These are phyloP conservation scores for Megastigmus dorsalis DNA, from an alignment of 2,888 invertebrate genomes.

Conservation along the genomic window DNA sequence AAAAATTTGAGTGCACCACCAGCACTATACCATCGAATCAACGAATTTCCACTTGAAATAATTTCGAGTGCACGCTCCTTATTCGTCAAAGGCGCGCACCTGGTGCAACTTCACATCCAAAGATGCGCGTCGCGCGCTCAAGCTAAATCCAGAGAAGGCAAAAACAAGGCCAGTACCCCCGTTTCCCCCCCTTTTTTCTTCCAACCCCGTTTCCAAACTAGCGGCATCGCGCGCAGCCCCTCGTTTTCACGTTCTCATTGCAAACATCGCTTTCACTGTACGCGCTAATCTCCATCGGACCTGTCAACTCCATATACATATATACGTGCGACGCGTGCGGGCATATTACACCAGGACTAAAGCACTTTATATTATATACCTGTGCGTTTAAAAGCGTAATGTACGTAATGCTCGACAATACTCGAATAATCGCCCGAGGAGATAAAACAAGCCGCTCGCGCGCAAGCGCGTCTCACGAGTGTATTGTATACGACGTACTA, in stretches of 20 bases:
- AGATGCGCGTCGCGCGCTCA: neutral
- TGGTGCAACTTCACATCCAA: no score
- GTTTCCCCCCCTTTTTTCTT: no score
- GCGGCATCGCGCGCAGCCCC: neutral
- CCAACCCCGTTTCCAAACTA: neutral
- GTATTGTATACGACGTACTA: conserved; percentile 65
- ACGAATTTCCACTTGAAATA: no score
- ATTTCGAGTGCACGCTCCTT: no score
- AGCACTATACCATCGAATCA: no score
- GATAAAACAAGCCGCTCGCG: no score
- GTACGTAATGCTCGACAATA: conserved; percentile 26
- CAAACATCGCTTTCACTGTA: neutral
- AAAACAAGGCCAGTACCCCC: no score
- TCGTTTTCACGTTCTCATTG: conserved; percentile 21
- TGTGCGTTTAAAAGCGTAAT: neutral
- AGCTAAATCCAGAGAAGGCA: neutral
- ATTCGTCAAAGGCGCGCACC: no score
- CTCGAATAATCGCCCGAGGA: conserved; percentile 25
- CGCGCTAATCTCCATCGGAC: neutral
- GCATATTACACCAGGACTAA: neutral
- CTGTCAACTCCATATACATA: neutral
- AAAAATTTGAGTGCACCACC: no score
- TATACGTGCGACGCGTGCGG: neutral
- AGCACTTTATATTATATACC: neutral
- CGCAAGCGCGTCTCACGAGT: conserved; percentile 24